Evolutionary conservation across 2,888 invertebrate species (phyloP), one percentile per base, ranked within the genome.

Genomic region (Parnassius glacialis): DNA sequence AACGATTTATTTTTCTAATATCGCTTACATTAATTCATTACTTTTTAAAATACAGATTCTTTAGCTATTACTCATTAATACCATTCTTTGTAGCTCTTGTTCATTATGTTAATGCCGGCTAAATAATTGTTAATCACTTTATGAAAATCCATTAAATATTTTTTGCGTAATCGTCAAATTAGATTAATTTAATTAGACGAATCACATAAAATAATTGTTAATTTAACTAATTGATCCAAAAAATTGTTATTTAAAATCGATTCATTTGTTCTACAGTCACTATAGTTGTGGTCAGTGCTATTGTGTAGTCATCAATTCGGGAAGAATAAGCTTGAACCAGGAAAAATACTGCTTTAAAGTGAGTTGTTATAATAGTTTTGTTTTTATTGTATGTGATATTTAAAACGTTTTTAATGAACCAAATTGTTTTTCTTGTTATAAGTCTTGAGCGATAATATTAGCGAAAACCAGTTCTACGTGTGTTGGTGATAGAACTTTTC

Each of bases 151-250:
- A 42, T 47, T 48, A 59, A 59, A 48, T 59, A 52, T 59, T 53
- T 25, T 59, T 52, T 34, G 34, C 34, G 34, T 34, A 54, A 42
- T 54, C 43, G 16, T 2, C 2, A 13, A 54, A 60, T 60, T 60
- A 54, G 42, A n/a, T 41, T 42, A 42, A 45, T 48, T n/a, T 43
- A 25, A 25, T 25, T 25, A 25, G 25, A 25, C 25, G 20, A 53
- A 48, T 12, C 44, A 55, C 13, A 42, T 43, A 25, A 3, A 25
- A 43, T 16, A 60, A 60, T 54, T 25, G 43, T 34, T 7, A 20
- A 54, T 50, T 60, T 60, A 55, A 55, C 54, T 55, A 60, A 60
- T 60, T 9, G 54, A 20, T 16, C 9, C 13, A 43, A 48, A 59
- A 7, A 43, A 9, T 25, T n/a, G 9, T 25, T 54, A 50, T 55